Base-by-base conservation (phyloP, 2,113 vertebrate species). In the Thryonomys swinderianus region DNA sequence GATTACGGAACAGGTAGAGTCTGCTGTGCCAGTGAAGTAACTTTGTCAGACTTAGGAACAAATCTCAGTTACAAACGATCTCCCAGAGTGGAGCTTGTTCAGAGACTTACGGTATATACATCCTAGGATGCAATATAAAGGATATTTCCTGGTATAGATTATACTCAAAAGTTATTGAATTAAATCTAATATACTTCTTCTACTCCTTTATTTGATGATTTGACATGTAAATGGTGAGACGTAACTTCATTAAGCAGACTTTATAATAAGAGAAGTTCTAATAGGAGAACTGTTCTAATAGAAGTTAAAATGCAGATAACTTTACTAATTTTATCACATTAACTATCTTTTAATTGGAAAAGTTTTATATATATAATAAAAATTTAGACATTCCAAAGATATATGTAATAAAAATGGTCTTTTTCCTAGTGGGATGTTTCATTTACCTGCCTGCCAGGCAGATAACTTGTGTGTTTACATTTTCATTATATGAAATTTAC, bases 271-370 rank as follows among this genome's bases (percentile, higher is more conserved):
- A n/a, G n/a, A n/a, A n/a, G n/a, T n/a, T n/a, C n/a, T n/a, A n/a
- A n/a, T n/a, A n/a, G n/a, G n/a, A n/a, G n/a, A n/a, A 42, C 25
- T 81, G 37, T 79, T 91, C n/a, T 12, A 53, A 69, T 37, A 74
- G 30, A 45, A 90, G 51, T 90, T 94, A 83, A 95, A 92, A 80
- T 83, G 55, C 30, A 90, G 51, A 61, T 53, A 73, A 76, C 85
- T 91, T 85, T 69, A 82, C 86, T 91, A 81, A 61, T 89, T 94
- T 85, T 76, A 59, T 88, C 74, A 62, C 53, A 17, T 94, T 81
- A 83, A 32, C 32, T 87, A 5, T 48, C 61, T 86, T 90, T 86
- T 86, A 90, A 78, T 57, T 32, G 57, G 78, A 94, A 94, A 81
- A 66, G 21, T 53, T 61, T 59, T 80, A 67, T 74, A 51, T 61